Conservation (phyloP, 1,140 invertebrate species). For the Panagrolaimus sp. region DNA sequence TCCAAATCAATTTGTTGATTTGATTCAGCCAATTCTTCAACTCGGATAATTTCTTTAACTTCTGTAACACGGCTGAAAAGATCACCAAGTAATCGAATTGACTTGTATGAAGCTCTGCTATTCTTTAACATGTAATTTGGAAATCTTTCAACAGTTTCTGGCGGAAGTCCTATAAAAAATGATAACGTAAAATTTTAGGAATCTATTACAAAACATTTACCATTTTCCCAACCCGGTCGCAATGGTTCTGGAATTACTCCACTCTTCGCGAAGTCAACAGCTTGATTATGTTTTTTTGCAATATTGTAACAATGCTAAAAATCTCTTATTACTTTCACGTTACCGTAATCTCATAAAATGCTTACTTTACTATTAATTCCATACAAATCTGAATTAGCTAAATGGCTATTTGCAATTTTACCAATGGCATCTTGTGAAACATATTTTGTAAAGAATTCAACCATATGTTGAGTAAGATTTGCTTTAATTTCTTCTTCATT, state of each 20-base stretch:
- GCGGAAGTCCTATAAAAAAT: conserved; percentile 19
- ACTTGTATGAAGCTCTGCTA: conserved; percentile 45
- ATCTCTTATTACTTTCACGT: too few relatives aligned
- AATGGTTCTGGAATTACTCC: conserved; percentile 28
- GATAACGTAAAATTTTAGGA: neutral
- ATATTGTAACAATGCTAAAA: conserved; percentile 37
- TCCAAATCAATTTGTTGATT: neutral
- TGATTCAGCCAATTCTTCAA: neutral
- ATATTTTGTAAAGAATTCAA: conserved; percentile 53
- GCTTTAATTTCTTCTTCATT: conserved; percentile 10
- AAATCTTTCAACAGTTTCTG: conserved; percentile 42
- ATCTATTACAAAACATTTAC: neutral
- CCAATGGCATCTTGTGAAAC: conserved; percentile 56
- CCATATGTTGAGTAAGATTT: conserved; percentile 34
- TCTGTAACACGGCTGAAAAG: conserved; percentile 37
- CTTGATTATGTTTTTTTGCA: conserved; percentile 42
- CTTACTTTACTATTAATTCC: conserved; percentile 33
- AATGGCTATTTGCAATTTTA: conserved; percentile 47
- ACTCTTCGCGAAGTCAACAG: conserved; percentile 55
- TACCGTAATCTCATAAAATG: neutral
- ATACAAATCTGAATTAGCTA: conserved; percentile 50
- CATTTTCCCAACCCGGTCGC: conserved; percentile 20
- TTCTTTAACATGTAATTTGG: conserved; percentile 55
- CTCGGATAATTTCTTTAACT: conserved; percentile 7
- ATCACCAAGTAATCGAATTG: conserved; percentile 44